Evolutionary conservation across 2,113 vertebrate genomes (phyloP), one percentile per base, ranked within the genome.

Genomic region (Calonectris borealis): DNA sequence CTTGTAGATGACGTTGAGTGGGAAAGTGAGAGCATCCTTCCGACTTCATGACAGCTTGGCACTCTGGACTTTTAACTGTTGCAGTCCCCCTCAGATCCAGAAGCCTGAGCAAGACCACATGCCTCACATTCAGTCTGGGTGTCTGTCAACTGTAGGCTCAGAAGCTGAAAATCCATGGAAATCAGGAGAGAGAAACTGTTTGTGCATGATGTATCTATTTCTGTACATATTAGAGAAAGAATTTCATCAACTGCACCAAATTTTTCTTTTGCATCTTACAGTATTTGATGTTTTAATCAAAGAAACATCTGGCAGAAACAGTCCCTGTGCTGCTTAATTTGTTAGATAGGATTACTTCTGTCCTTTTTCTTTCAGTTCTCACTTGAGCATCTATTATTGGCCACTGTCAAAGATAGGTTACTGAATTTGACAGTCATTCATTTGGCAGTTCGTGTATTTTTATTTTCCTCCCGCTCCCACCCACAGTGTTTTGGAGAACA

Each of bases 211-310:
- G 6, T 62, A n/a, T 38, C 52, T 87, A 72, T 52, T 94, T 72
- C 83, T 54, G 36, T 16, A 62, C 44, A 55, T 13, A 27, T 51
- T 65, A 61, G 17, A 85, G 71, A 62, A 49, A 58, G 40, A 46
- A 34, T 26, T 13, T 88, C 21, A 69, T 10, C 60, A 60, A 73
- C 61, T 38, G n/a, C 51, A 85, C 54, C 10, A 26, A 22, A 13
- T 55, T 82, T 91, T 93, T 78, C 58, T 65, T 82, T 69, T 88
- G 44, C 40, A 51, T 88, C 60, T 46, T 82, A 58, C 13, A 68
- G 31, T 83, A 55, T 78, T 85, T 90, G 66, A 70, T 90, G 19
- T 87, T 92, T 90, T 80, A 83, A 90, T 94, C 48, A 84, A 73
- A 54, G 42, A 76, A 96, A 92, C 72, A 84, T 80, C 72, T 87